Evolutionary conservation across 2,888 invertebrate species (phyloP), one percentile per base, ranked within the genome.

Genomic region (Athalia circularis): DNA sequence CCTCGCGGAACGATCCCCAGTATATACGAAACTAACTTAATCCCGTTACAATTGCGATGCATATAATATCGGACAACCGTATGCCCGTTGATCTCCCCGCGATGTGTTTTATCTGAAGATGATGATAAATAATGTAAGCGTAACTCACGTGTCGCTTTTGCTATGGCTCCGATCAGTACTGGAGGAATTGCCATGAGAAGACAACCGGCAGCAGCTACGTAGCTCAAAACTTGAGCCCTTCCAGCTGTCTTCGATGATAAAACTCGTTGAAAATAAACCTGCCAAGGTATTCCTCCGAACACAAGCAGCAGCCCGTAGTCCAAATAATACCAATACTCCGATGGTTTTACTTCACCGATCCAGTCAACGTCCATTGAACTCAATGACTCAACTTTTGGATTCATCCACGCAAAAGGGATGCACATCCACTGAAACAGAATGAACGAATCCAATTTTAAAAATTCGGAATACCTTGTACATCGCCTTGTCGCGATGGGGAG

Each of bases 181-280:
- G 99, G 97, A 54, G 99, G 99, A 85, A 99, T 95, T 68, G 99
- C 98, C 98, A 99, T 98, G 86, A 99, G 92, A 86, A 99, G 94
- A 91, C 99, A 99, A 29, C 99, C 99, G 81, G 96, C 91, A 6
- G 99, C 99, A 0, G 99, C 99, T 74, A 99, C 97, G 91, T 97
- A 99, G 47, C 98, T 99, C 84, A 99, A 92, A 77, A 98, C 90
- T 92, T 99, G 98, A 62, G 99, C 99, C 77, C 98, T 94, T 6
- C 94, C 94, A 0, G 99, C 98, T 0, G 98, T 96, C 92, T 97
- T 98, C 87, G 98, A 97, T 80, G 99, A 99, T 85, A 99, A 92
- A 75, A 99, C 99, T 62, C 99, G 94, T 92, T 99, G 99, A 91
- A 99, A 99, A 90, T 99, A 99, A 50, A 99, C 99, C 94, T 96